A percentile compares a stretch with the other conserved stretches of the same genome.
These are phyloP conservation scores for Leptonema lineaticorne DNA, from an alignment of 1,140 invertebrate species.

Conservation along the genomic window DNA sequence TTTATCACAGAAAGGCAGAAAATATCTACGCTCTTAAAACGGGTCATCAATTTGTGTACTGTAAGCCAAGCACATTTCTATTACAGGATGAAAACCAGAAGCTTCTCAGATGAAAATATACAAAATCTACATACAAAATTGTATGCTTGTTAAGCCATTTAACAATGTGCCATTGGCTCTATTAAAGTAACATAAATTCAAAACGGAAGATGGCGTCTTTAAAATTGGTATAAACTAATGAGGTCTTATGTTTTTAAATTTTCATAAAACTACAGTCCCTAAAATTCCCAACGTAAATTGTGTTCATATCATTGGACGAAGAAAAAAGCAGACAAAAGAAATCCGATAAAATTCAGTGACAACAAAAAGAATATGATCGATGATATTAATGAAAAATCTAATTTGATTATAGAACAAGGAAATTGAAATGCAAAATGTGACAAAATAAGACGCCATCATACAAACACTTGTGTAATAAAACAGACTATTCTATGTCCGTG, in stretches of 20 bases:
- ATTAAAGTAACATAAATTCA: slow-evolving; percentile 41
- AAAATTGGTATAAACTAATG: not conserved
- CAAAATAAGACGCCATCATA: slow-evolving; percentile 25
- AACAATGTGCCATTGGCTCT: slow-evolving; percentile 35
- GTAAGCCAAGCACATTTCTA: slow-evolving; percentile 30
- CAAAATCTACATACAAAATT: not conserved
- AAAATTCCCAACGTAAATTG: no score
- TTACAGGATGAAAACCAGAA: not conserved
- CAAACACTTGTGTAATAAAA: slow-evolving; percentile 32
- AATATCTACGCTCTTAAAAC: slow-evolving; percentile 40
- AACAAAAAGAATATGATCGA: no score
- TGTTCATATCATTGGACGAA: no score
- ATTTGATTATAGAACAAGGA: not conserved
- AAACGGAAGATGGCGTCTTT: slow-evolving; percentile 30
- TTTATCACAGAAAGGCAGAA: slow-evolving; percentile 43
- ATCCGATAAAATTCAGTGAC: no score
- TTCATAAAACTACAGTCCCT: not conserved
- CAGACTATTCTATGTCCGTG: slow-evolving; percentile 38
- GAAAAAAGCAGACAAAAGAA: no score
- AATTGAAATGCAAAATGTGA: not conserved
- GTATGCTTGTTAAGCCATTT: not conserved
- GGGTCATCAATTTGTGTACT: slow-evolving; percentile 36
- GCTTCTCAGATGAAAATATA: not conserved
- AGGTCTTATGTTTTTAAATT: not conserved
- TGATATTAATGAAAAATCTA: not conserved